Evolutionary conservation across 2,888 invertebrate species (phyloP).

Genomic region (Cenopis cana): DNA sequence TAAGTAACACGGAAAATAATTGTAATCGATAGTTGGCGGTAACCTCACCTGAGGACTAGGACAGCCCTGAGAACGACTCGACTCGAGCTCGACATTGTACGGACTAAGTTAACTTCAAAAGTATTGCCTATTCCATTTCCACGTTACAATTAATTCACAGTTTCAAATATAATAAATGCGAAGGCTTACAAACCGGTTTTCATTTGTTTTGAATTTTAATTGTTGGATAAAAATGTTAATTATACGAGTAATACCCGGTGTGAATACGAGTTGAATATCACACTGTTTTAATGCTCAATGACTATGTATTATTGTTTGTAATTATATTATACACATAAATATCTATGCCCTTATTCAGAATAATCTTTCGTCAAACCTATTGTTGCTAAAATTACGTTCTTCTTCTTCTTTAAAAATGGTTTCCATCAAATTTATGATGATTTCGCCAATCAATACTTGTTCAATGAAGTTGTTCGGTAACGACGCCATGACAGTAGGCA

Average conservation of each 20-base stretch:
- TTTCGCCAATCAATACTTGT: too few relatives aligned
- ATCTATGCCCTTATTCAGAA: too few relatives aligned
- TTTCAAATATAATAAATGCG: constrained; percentile 24
- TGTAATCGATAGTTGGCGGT: background rate
- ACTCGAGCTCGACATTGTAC: constrained; percentile 77
- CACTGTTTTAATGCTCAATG: background rate
- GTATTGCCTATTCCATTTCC: constrained; percentile 43
- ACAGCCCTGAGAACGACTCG: constrained; percentile 72
- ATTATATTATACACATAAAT: too few relatives aligned
- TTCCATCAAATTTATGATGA: too few relatives aligned
- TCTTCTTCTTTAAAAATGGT: too few relatives aligned
- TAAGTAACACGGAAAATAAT: background rate
- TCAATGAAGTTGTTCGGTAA: too few relatives aligned
- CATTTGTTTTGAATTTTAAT: constrained; percentile 4
- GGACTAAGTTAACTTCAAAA: constrained; percentile 68
- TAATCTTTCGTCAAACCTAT: too few relatives aligned
- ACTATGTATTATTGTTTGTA: too few relatives aligned
- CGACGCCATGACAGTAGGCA: too few relatives aligned
- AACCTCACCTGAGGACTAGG: constrained; percentile 72
- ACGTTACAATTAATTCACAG: constrained; percentile 37
- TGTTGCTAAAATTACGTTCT: too few relatives aligned
- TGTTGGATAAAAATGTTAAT: background rate
- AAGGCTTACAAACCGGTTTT: constrained; percentile 29
- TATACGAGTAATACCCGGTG: too few relatives aligned
- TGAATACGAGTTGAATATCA: background rate